A percentile compares a stretch with the other conserved stretches of the same genome.
Evolutionary conservation across 1,140 invertebrate genomes (phyloP).

Genomic region (Danaus plexippus): DNA sequence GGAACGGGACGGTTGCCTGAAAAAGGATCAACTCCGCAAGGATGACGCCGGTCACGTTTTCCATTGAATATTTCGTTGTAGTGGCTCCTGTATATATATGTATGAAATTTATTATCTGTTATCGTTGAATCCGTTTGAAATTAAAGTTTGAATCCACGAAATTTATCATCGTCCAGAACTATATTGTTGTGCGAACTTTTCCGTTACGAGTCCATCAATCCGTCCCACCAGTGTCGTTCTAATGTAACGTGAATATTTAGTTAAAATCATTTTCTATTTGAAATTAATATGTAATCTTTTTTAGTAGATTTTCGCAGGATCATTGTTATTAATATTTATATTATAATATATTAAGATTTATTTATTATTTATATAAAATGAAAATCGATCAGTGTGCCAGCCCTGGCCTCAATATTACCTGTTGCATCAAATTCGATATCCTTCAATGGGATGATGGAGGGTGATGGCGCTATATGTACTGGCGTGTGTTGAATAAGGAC

Average conservation of each 20-base stretch:
- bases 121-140: too few species aligned
- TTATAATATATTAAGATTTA: conserved; percentile 2
- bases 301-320: too few species aligned
- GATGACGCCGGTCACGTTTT: conserved; percentile 26
- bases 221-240: too few species aligned
- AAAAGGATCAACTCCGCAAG: conserved; percentile 53
- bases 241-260: too few species aligned
- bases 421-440: conserved; percentile 68
- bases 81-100: too few species aligned
- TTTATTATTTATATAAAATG: conserved; percentile 8
- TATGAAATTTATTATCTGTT: too few species aligned
- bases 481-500: conserved; percentile 25
- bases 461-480: conserved; percentile 26
- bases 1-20: conserved; percentile 40
- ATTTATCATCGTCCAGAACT: too few species aligned
- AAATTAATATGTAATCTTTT: too few species aligned
- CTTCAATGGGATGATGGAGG: conserved; percentile 55
- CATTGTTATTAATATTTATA: not conserved
- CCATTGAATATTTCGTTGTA: not conserved
- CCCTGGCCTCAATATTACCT: conserved; percentile 62
- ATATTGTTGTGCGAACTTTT: too few species aligned
- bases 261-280: too few species aligned
- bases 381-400: conserved; percentile 47
- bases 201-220: too few species aligned
- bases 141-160: too few species aligned